Evolutionary conservation across 1,140 invertebrate genomes (phyloP), one percentile per base, ranked within the genome.

Genomic region (Trachymyrmex cornetzi): DNA sequence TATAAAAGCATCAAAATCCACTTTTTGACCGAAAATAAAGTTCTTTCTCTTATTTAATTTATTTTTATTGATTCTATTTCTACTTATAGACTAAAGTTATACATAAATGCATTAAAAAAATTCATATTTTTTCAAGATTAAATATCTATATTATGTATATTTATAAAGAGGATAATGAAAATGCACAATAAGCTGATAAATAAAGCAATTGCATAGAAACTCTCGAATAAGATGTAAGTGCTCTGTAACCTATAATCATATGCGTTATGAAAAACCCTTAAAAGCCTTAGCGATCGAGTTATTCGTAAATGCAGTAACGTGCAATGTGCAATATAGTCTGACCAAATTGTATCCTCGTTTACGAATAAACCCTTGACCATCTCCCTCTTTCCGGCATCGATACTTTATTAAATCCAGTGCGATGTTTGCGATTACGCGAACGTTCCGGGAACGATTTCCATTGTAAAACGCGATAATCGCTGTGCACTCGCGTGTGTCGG

Each of bases 391-490:
- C 77, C 63, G 53, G 84, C 50, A 67, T 64, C 74, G 74, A 50
- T 38, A 66, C 66, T 89, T 90, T 72, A 74, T 86, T 88, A 72
- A 90, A 88, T 88, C 74, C 38, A 77, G 67, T 63, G 66, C 66
- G 80, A 64, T 81, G 89, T 86, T 89, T 67, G 71, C 71, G 69
- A 90, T 89, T 88, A 85, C 74, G 71, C 61, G 74, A 22, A 67
- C 63, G 77, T 59, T 16, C 63, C 19, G 67, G 72, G 67, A 79
- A 64, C 87, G 72, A 90, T 91, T 88, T 89, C 79, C 72, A 86
- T 88, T 80, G 79, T 86, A 87, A 90, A 90, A 85, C 50, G 87
- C 66, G 77, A 90, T 91, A 91, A 90, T 90, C 82, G 74, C 67
- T 55, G 50, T 30, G 66, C 61, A 53, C n/a, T 53, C 67, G 48